Conservation (phyloP, 2,113 vertebrate species). For the Vidua macroura region DNA sequence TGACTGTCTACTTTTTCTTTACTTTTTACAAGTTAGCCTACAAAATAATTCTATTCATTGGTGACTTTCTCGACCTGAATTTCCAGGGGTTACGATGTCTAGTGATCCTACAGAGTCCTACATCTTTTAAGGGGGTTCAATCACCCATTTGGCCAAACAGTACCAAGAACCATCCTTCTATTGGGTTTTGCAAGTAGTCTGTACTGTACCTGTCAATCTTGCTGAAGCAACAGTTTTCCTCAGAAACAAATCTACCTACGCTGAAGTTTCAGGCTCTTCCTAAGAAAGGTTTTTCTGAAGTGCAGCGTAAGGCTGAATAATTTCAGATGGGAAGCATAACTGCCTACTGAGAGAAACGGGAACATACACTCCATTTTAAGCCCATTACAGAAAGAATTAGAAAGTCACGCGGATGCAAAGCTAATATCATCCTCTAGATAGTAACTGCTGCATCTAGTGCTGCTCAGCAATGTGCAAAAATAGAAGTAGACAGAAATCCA, state of each 20-base stretch:
- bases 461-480: constrained; percentile 52
- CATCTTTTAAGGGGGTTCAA: not conserved
- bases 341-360: constrained; percentile 36
- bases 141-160: not conserved
- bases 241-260: not conserved
- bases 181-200: fast-evolving
- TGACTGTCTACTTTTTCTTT: not conserved
- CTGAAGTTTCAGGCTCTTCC: not conserved
- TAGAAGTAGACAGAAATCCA: constrained; percentile 17
- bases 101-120: not conserved
- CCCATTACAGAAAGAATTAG: constrained; percentile 34
- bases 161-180: not conserved
- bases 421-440: constrained; percentile 17
- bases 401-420: not conserved
- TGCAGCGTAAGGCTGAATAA: not conserved
- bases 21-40: not conserved
- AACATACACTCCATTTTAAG: constrained; percentile 37
- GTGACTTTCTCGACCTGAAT: not conserved
- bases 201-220: not conserved
- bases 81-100: not conserved
- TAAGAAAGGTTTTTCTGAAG: not conserved
- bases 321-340: constrained; percentile 23
- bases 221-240: not conserved
- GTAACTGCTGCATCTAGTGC: not conserved
- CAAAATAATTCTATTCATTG: not conserved